Percentiles rank a stretch among this genome's conserved stretches.
phyloP scores from a whole-genome alignment of 2,888 invertebrate genomes.

The Polyommatus iphigenia region DNA sequence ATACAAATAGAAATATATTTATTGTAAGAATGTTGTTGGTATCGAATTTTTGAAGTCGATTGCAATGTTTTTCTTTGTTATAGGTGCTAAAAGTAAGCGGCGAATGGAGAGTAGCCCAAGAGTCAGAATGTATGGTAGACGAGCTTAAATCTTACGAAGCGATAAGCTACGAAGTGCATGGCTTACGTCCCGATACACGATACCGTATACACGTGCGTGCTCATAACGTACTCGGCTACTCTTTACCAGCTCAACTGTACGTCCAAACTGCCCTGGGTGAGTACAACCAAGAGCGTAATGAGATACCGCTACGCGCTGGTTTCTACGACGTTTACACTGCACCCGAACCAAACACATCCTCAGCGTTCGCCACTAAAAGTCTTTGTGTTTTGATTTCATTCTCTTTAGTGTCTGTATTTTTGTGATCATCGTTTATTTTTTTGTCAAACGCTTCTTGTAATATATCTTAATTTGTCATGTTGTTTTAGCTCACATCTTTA shows the following conservation, averaged over 20 bases:
- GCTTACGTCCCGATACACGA: conserved; percentile 87
- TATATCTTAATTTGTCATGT: conserved; percentile 35
- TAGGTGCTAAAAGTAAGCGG: conserved; percentile 85
- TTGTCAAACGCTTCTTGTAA: conserved; percentile 32
- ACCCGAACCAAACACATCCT: conserved; percentile 59
- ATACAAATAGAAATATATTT: no score
- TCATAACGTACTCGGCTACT: conserved; percentile 91
- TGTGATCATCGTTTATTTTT: conserved; percentile 52
- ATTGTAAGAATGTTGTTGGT: no score
- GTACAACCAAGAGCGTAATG: conserved; percentile 78
- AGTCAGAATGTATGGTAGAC: conserved; percentile 79
- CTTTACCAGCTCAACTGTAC: conserved; percentile 87
- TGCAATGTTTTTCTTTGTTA: conserved; percentile 8
- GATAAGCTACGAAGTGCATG: conserved; percentile 83
- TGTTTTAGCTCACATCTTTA: conserved; percentile 21
- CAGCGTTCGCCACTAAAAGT: conserved; percentile 55
- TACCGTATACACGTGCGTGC: conserved; percentile 93
- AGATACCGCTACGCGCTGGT: conserved; percentile 69
- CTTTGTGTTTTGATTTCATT: conserved; percentile 58
- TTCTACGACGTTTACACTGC: conserved; percentile 76
- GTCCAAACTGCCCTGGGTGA: conserved; percentile 94
- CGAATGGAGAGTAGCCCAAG: conserved; percentile 81
- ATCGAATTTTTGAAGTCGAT: background rate
- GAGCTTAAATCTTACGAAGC: conserved; percentile 83
- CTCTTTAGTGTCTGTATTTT: conserved; percentile 61